phyloP scores from a whole-genome alignment of 1,140 invertebrate genomes.

The Trachelipus rathkii region DNA sequence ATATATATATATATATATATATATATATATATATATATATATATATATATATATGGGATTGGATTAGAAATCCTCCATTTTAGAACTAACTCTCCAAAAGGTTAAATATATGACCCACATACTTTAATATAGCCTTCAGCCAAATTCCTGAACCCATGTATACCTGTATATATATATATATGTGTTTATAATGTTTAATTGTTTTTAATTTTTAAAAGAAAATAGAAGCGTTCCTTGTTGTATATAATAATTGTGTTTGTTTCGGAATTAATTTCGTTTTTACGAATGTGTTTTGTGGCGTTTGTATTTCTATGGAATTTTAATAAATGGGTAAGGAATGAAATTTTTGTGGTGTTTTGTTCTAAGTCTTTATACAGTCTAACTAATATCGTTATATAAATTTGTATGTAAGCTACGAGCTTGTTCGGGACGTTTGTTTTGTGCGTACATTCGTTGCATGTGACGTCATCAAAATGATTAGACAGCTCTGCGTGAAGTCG shows the following conservation, averaged over 20 bases:
- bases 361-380: not conserved
- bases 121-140: slow-evolving; percentile 10
- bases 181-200: too few species aligned
- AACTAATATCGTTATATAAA: not conserved
- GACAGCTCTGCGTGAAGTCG: slow-evolving; percentile 10
- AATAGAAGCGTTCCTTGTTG: too few species aligned
- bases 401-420: not conserved
- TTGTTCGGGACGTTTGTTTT: slow-evolving; percentile 4
- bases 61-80: not conserved
- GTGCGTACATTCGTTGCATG: not conserved
- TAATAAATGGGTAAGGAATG: too few species aligned
- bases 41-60: not conserved
- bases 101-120: slow-evolving; percentile 13
- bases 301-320: too few species aligned
- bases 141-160: not conserved
- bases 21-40: slow-evolving; percentile 15
- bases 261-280: too few species aligned
- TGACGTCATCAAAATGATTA: slow-evolving; percentile 13
- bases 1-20: slow-evolving; percentile 9
- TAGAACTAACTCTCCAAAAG: not conserved
- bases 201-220: too few species aligned
- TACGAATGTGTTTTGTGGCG: too few species aligned
- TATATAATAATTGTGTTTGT: too few species aligned
- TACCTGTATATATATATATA: not conserved
- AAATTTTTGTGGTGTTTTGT: not conserved